These are phyloP conservation scores for Aphodius sticticus DNA, from an alignment of 2,888 invertebrate genomes.

Conservation along the genomic window DNA sequence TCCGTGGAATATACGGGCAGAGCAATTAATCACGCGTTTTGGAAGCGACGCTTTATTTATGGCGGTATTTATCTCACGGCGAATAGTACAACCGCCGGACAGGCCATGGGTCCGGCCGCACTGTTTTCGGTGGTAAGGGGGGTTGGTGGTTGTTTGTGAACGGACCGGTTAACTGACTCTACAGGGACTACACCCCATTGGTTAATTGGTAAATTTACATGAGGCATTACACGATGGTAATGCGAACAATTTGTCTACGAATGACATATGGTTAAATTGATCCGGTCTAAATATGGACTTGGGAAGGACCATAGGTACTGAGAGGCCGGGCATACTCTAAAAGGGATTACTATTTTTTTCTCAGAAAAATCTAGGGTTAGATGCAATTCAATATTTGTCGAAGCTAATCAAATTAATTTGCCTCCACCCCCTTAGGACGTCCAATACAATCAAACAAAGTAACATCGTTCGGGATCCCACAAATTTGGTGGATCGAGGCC, in stretches of 20 bases:
- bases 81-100: conserved; percentile 48
- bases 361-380: neutral
- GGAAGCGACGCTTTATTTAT: conserved; percentile 56
- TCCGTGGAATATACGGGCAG: conserved; percentile 53
- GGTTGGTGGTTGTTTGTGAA: neutral
- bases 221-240: neutral
- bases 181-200: neutral
- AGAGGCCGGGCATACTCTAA: too few relatives aligned
- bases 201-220: conserved; percentile 4
- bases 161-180: neutral
- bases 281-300: neutral
- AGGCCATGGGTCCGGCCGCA: neutral
- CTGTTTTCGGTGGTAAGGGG: neutral
- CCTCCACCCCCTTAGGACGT: neutral
- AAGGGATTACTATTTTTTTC: too few relatives aligned
- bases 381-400: neutral
- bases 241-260: neutral
- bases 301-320: neutral
- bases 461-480: neutral
- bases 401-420: neutral
- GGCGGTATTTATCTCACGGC: conserved; percentile 52
- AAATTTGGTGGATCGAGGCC: neutral
- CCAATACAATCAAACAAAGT: conserved; percentile 4
- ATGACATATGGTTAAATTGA: neutral
- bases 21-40: conserved; percentile 57